Base-by-base conservation (phyloP, 2,797 vertebrate species). In the Huso huso region DNA sequence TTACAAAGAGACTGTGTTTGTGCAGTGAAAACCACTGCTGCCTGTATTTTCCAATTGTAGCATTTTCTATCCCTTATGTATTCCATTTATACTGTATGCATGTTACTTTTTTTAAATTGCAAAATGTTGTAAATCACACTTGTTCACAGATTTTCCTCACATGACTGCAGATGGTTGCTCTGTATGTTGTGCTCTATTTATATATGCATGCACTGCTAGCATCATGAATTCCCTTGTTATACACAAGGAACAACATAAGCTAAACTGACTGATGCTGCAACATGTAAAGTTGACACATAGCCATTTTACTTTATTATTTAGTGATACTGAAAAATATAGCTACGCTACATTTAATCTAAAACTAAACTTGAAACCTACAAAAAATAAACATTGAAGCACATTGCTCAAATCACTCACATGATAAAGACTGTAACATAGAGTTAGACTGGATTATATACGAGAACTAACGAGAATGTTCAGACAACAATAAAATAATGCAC, bases 401-500 rank as follows among this genome's bases (percentile, higher is more conserved):
- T 37, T 18, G 18, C 18, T 18, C 37, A 37, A 37, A 37, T 37
- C 37, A 37, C 37, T 37, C 4, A 37, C 37, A 37, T 37, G 37
- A 37, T 37, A 37, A 37, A 4, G 37, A 37, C 37, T 37, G 5
- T 37, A 37, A 37, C 3, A 37, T 37, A 37, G 23, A 58, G 6
- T 18, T 61, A 59, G 6, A 13, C 67, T 18, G 61, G 51, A 68
- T 68, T 68, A 68, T 10, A 68, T 52, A 67, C 66, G 37, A 49
- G 61, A 55, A 60, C 15, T 51, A 63, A 62, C 50, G 63, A 59
- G 59, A 58, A 71, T 72, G 63, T 61, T 64, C 63, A 72, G 70
- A 75, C 74, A 75, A 72, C 69, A 71, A 70, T 69, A 69, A 67
- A 68, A 62, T 63, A 65, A 70, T 70, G 71, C 70, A 70, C 69